Base-by-base conservation (phyloP, 1,140 invertebrate genomes). In the Heliothis subflexa region DNA sequence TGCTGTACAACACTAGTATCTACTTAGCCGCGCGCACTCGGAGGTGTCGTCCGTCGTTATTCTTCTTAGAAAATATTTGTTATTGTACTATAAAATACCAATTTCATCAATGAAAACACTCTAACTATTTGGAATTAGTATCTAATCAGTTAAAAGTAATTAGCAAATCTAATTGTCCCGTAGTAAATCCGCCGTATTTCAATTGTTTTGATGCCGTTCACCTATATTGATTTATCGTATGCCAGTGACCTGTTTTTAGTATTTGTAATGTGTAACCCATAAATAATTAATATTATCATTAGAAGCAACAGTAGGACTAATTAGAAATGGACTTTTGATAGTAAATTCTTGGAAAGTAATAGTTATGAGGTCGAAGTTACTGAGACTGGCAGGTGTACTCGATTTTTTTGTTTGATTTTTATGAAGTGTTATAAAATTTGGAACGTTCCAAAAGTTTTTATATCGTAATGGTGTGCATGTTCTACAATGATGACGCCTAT, bases 161-260 rank as follows among this genome's bases (percentile, higher is more conserved):
- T n/a, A 61, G 59, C 45, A 47, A 55, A 54, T 12, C 4, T 18
- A 9, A 18, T 3, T 33, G 21, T 70, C 45, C 18, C 74, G 49
- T 55, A 50, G 64, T 54, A 55, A 62, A 75, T 61, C 21, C 4
- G 73, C 21, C 18, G 12, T 70, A 77, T 79, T 47, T 78, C 68
- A 57, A 86, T 93, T 94, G 91, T 94, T 94, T 94, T 94, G 91
- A 85, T 92, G 80, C 81, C 84, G 86, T 88, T 90, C 88, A 88
- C 83, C 84, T 91, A 87, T 94, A 94, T 93, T 94, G 93, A 94
- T 94, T 94, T 94, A 93, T 92, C 83, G 85, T 91, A 89, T 83
- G 87, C 88, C 84, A 91, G 85, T 93, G 93, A 94, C 91, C 93
- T 91, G 89, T 90, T 88, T 93, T 90, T 89, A 83, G 82, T 89